Conservation (phyloP, 2,797 vertebrate genomes). For the Aeoliscus strigatus region DNA sequence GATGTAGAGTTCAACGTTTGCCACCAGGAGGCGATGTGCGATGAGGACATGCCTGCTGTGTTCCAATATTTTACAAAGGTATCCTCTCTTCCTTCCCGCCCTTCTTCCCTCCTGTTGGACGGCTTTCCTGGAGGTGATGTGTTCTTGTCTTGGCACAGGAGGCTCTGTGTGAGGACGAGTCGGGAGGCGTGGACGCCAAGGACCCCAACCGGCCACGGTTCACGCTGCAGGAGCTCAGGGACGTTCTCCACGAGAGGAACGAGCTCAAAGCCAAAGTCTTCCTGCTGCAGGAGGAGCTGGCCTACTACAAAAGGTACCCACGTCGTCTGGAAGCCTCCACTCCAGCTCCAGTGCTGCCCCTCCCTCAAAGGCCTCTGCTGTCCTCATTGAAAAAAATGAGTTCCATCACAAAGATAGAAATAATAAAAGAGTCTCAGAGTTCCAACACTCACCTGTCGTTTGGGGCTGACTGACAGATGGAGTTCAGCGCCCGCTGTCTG, state of each 20-base stretch:
- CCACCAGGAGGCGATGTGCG: constrained; percentile 72
- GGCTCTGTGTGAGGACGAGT: constrained; percentile 78
- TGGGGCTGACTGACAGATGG: too few species aligned
- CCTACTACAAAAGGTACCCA: constrained; percentile 90
- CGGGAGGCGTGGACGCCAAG: constrained; percentile 76
- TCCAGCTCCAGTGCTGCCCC: too few species aligned
- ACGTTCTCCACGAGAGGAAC: constrained; percentile 95
- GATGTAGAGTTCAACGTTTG: constrained; percentile 46
- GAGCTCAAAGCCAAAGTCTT: constrained; percentile 97
- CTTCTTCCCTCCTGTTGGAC: constrained; percentile 4
- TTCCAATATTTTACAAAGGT: constrained; percentile 74
- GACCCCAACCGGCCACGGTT: constrained; percentile 93
- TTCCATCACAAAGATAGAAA: too few species aligned
- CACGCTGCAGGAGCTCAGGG: constrained; percentile 94
- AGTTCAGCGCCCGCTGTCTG: too few species aligned
- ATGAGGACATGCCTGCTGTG: constrained; percentile 71
- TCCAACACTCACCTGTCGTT: too few species aligned
- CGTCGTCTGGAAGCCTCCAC: too few species aligned
- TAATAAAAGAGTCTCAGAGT: too few species aligned
- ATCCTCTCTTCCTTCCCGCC: constrained; percentile 43
- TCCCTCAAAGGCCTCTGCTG: too few species aligned
- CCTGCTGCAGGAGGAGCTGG: constrained; percentile 92
- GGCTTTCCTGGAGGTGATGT: constrained; percentile 19
- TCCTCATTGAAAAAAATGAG: too few species aligned
- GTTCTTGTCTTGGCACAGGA: constrained; percentile 65